Conservation (phyloP, 2,888 invertebrate genomes). For the Drosophila infuscata region DNA sequence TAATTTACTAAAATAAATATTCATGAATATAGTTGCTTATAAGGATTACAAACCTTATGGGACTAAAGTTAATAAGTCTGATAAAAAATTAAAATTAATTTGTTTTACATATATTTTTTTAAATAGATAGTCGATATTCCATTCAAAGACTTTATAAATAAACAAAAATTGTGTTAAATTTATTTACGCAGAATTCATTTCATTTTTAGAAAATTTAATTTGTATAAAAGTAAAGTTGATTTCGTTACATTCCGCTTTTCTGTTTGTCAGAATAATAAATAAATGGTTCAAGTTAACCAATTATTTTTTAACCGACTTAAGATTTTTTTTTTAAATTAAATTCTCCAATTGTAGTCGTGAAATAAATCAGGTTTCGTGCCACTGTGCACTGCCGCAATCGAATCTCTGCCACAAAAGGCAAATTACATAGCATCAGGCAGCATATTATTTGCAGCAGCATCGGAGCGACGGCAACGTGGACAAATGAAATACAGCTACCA, state of each 20-base stretch:
- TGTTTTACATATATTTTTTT: no score
- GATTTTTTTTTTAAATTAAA: not conserved
- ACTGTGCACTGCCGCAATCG: slow-evolving; percentile 45
- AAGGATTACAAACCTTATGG: not conserved
- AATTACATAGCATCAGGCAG: slow-evolving; percentile 64
- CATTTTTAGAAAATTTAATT: not conserved
- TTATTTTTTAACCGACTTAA: not conserved
- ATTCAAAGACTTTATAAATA: not conserved
- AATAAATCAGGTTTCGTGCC: slow-evolving; percentile 1
- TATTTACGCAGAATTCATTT: not conserved
- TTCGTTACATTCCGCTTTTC: not conserved
- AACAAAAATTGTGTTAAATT: not conserved
- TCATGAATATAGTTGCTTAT: not conserved
- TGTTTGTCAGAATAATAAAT: not conserved
- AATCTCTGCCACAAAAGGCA: slow-evolving; percentile 64
- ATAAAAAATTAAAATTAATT: no score
- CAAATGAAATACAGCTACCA: slow-evolving; percentile 53
- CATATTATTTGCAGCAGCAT: slow-evolving; percentile 71
- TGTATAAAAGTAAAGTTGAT: not conserved
- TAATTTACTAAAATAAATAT: not conserved
- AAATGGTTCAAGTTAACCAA: not conserved
- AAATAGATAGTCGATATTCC: not conserved
- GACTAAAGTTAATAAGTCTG: no score
- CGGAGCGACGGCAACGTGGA: slow-evolving; percentile 38
- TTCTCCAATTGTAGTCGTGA: not conserved